Evolutionary conservation across 2,888 invertebrate genomes (phyloP).

Genomic region (Andrena chrysosceles): DNA sequence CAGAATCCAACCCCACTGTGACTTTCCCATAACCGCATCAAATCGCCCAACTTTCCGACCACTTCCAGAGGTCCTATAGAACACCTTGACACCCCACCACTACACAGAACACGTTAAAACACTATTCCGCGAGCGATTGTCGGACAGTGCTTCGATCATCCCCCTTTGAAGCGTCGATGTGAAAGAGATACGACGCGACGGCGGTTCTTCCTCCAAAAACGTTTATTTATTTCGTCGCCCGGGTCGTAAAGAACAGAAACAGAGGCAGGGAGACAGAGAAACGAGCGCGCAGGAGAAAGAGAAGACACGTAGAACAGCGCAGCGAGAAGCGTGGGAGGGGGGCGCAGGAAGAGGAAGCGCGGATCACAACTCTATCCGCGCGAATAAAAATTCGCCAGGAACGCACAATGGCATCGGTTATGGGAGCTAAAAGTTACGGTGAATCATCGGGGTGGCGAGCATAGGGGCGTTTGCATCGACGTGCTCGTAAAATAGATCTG

Average conservation of each 20-base stretch:
- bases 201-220: neutral
- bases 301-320: neutral
- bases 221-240: constrained; percentile 4
- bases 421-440: constrained; percentile 57
- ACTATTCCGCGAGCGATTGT: neutral
- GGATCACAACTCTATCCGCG: constrained; percentile 32
- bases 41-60: neutral
- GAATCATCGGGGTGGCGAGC: constrained; percentile 61
- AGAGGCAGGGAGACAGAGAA: neutral
- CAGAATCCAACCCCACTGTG: neutral
- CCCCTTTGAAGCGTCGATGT: neutral
- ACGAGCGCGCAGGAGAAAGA: neutral
- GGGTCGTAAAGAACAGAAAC: neutral
- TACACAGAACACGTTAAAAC: neutral
- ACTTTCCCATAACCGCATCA: too few species aligned
- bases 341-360: neutral
- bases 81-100: neutral
- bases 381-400: constrained; percentile 63
- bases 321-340: neutral
- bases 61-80: neutral
- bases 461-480: constrained; percentile 50
- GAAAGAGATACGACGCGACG: neutral
- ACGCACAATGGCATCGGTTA: constrained; percentile 52
- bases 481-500: constrained; percentile 70
- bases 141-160: neutral